Evolutionary conservation across 1,140 invertebrate species (phyloP), one percentile per base, ranked within the genome.

Genomic region (Microvelia longipes): DNA sequence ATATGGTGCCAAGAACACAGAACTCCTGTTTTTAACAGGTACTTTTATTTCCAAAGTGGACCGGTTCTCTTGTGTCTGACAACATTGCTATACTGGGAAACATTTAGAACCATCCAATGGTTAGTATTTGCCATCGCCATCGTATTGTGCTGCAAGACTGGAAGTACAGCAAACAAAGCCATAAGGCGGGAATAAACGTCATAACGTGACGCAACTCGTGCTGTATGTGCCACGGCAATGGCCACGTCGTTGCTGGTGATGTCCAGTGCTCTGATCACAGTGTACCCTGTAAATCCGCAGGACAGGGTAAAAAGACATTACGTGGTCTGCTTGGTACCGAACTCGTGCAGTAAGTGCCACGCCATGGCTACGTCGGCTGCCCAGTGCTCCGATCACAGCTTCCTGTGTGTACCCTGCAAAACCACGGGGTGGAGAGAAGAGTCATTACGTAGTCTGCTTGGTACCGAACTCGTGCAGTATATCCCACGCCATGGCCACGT

Each of bases 191-290:
- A n/a, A n/a, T n/a, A n/a, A n/a, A n/a, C n/a, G n/a, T n/a, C n/a
- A n/a, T n/a, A n/a, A n/a, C n/a, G n/a, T 85, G 86, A 14, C 83
- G 92, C 80, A 96, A 97, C 79, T 95, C 93, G 78, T 94, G 90
- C 74, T 96, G 83, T 80, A 97, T 96, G 80, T 96, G 92, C 81
- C 92, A 90, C 28, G 93, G n/a, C 93, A 93, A 96, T 96, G 79
- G 91, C 90, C 30, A 96, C 84, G 80, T 97, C 91, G 79, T 96
- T 96, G 69, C 90, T 84, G 0, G 93, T 92, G 69, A 96, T 96
- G 68, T 91, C 89, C 71, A 96, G 82, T 5, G 94, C 93, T 74
- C 93, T 84, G 60, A 95, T 90, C 0, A 95, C 93, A 60, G 91
- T 89, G 75, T 94, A 90, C 76, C 92, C 90, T 1, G 91, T 86